These are phyloP conservation scores for Globodera rostochiensis DNA, from an alignment of 1,140 invertebrate genomes.

Conservation along the genomic window DNA sequence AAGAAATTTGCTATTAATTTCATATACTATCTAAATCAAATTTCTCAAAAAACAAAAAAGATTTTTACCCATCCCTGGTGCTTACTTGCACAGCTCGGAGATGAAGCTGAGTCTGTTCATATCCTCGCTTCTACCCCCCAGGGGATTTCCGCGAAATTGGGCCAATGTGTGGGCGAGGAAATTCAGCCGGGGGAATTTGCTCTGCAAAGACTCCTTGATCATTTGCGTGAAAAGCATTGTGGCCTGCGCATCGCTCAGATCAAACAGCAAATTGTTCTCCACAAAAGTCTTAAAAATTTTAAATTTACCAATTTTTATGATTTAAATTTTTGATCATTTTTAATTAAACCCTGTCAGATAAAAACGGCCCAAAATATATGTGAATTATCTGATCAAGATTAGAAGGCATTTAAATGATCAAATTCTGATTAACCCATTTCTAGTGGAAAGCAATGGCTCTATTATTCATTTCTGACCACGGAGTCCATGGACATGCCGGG, in stretches of 20 bases:
- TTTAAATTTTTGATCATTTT: no score
- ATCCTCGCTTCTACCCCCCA: slow-evolving; percentile 75
- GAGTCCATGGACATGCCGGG: slow-evolving; percentile 83
- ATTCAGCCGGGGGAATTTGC: slow-evolving; percentile 56
- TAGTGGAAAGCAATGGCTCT: no score
- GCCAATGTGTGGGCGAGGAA: slow-evolving; percentile 76
- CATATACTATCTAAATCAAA: no score
- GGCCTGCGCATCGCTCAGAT: slow-evolving; percentile 88
- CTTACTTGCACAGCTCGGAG: slow-evolving; percentile 87
- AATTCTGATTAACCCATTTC: no score
- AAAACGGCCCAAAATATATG: no score
- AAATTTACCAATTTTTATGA: background rate
- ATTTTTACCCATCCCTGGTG: slow-evolving; percentile 39
- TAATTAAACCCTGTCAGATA: no score
- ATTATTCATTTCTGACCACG: slow-evolving; percentile 67
- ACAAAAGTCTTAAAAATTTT: slow-evolving; percentile 74
- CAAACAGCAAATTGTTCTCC: slow-evolving; percentile 82
- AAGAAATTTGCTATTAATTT: background rate
- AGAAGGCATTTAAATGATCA: no score
- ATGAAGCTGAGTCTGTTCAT: slow-evolving; percentile 87
- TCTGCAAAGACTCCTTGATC: slow-evolving; percentile 70
- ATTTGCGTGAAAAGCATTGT: slow-evolving; percentile 87
- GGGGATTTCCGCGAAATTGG: slow-evolving; percentile 70
- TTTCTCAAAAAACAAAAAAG: background rate
- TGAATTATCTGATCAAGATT: no score